A percentile compares a stretch with the other conserved stretches of the same genome.
Evolutionary conservation across 1,140 invertebrate genomes (phyloP).

Genomic region (Calosoma granatense): DNA sequence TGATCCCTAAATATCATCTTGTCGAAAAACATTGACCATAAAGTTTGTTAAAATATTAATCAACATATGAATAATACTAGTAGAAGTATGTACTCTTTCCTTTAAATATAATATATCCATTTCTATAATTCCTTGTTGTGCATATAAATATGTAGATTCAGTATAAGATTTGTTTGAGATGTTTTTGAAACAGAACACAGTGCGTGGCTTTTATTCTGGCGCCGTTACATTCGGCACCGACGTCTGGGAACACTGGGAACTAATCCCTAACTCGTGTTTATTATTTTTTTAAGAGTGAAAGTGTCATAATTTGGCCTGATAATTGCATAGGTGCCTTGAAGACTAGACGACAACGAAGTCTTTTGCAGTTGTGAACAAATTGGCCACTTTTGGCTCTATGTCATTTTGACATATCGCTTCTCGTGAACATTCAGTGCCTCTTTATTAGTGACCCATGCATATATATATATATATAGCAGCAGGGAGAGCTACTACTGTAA

Average conservation of each 20-base stretch:
- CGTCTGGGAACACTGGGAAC: neutral
- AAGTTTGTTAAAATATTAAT: too few species aligned
- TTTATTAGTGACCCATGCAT: slow-evolving; percentile 7
- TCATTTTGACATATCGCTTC: slow-evolving; percentile 13
- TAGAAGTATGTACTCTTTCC: too few species aligned
- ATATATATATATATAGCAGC: too few species aligned
- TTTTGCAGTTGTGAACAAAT: slow-evolving; percentile 11
- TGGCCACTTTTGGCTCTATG: slow-evolving; percentile 14
- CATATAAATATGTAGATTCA: too few species aligned
- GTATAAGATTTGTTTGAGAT: too few species aligned
- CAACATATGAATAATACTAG: too few species aligned
- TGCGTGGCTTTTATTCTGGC: neutral
- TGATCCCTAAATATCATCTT: neutral
- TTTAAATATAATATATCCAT: too few species aligned
- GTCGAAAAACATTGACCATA: neutral
- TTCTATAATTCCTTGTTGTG: too few species aligned
- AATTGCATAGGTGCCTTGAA: slow-evolving; percentile 13
- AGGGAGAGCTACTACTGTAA: too few species aligned
- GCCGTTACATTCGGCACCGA: neutral
- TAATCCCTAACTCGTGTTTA: neutral
- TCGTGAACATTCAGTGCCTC: slow-evolving; percentile 5
- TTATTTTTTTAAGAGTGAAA: neutral
- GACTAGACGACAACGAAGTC: slow-evolving; percentile 10
- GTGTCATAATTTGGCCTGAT: slow-evolving; percentile 15
- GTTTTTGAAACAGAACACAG: too few species aligned